Conservation (phyloP, 2,797 vertebrate genomes). For the Myiotriccus ornatus region DNA sequence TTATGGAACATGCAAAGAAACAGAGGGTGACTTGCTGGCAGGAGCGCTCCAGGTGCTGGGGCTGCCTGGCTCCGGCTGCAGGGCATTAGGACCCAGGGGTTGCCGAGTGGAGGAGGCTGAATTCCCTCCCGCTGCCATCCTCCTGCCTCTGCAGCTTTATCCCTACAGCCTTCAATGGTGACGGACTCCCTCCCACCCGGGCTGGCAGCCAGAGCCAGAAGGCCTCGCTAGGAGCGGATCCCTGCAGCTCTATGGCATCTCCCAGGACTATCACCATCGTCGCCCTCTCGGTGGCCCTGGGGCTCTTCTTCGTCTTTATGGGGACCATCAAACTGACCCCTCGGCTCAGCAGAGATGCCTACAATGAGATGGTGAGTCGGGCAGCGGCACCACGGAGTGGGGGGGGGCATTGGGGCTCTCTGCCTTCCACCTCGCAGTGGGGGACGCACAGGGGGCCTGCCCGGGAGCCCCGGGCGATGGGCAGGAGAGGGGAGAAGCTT, state of each 20-base stretch:
- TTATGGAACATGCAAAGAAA: background rate
- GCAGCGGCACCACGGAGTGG: background rate
- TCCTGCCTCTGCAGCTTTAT: conserved; percentile 64
- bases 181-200: conserved; percentile 32
- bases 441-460: background rate
- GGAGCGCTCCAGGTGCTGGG: background rate
- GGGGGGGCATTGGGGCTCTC: background rate
- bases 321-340: conserved; percentile 98
- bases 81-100: conserved; percentile 78
- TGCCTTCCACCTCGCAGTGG: background rate
- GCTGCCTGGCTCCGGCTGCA: background rate
- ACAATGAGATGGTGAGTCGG: conserved; percentile 95
- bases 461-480: background rate
- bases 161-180: conserved; percentile 62
- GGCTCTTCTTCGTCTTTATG: conserved; percentile 98
- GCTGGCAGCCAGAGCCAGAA: conserved; percentile 34
- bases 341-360: conserved; percentile 94
- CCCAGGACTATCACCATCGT: conserved; percentile 94
- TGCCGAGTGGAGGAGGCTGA: conserved; percentile 59
- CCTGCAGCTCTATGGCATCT: conserved; percentile 83
- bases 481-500: background rate
- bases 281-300: conserved; percentile 91
- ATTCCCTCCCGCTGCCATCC: conserved; percentile 42
- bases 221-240: conserved; percentile 39
- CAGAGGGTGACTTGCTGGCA: background rate